Evolutionary conservation across 2,797 vertebrate species (phyloP).

Genomic region (Paguma larvata): DNA sequence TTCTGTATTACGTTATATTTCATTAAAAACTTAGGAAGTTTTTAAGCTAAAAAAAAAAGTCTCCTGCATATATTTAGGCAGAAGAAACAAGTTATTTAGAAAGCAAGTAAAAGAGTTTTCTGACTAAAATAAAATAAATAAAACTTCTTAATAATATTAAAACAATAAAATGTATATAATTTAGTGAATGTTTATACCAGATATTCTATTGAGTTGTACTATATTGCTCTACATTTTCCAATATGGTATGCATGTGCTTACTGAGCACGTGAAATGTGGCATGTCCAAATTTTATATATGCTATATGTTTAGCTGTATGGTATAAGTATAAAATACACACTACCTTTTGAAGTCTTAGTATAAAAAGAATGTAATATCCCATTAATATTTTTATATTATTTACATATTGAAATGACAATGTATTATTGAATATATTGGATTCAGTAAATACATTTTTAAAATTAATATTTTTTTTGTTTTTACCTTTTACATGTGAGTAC

Average conservation of each 20-base stretch:
- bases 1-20: background rate
- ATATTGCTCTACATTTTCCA: background rate
- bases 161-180: background rate
- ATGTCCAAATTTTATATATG: background rate
- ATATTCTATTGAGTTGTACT: background rate
- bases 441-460: background rate
- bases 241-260: background rate
- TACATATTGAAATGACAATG: background rate
- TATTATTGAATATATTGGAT: background rate
- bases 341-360: background rate
- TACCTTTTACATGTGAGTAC: background rate
- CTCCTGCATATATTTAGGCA: background rate
- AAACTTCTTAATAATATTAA: background rate
- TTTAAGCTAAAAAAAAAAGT: background rate
- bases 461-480: background rate
- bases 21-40: background rate
- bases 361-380: background rate
- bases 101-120: background rate
- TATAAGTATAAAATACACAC: background rate
- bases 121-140: background rate
- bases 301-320: background rate
- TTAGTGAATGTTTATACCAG: background rate
- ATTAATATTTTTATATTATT: constrained; percentile 1
- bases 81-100: background rate
- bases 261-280: background rate